Base-by-base conservation (phyloP, 2,797 vertebrate species). In the Melanotaenia pygmaea region DNA sequence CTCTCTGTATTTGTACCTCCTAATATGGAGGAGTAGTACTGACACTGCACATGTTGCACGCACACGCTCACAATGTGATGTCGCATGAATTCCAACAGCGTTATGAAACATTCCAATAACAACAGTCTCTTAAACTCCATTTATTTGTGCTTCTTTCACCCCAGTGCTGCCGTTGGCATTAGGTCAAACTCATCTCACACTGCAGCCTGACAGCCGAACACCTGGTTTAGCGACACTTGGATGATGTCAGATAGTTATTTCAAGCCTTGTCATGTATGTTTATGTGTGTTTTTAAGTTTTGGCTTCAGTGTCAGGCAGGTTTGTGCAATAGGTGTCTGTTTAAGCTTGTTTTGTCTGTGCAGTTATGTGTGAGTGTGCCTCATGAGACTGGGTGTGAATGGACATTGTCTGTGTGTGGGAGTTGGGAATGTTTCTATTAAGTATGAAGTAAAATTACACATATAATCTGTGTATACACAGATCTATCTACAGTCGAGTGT, bases 181-280 rank as follows among this genome's bases (percentile, higher is more conserved):
- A 7, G 57, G 64, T 64, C 84, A 81, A 72, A 50, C 51, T 58
- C 45, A 77, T 86, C 70, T 81, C 75, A 74, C 62, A 26, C 54
- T 80, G 65, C 60, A 72, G 69, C 62, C 58, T 61, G 60, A 80
- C 78, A 84, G 78, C 70, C 70, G 69, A 82, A 58, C 70, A 51
- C 62, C 67, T 83, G 67, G 40, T 60, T 0, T 57, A 70, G 72
- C 70, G 77, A 77, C 51, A 30, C 51, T 6, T 35, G 82, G 45
- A 79, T 88, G 86, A 84, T 81, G 82, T 89, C 80, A 85, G 67
- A 62, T 62, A 84, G 65, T 79, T 81, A 79, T 74, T 85, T 86
- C 66, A 80, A 70, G 34, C 40, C 70, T 67, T 10, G 28, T 26
- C 67, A 9, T 64, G 47, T 77, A 59, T 74, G 79, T 77, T 45